Conservation (phyloP, 2,113 vertebrate species). For the Pterocles orientalis region DNA sequence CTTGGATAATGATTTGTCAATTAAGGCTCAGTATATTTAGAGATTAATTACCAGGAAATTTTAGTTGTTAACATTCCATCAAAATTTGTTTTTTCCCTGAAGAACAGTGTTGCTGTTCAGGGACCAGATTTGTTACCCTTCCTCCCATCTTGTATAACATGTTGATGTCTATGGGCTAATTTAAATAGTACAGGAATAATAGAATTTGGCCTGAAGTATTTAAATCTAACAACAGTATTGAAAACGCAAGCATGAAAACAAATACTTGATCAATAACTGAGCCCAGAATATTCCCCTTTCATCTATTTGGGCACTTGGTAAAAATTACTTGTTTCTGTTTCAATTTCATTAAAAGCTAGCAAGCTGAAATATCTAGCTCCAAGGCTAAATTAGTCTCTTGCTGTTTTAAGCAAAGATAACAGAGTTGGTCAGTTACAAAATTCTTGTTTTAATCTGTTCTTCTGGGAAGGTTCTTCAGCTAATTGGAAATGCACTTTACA, state of each 20-base stretch:
- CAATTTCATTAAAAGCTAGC: conserved; percentile 21
- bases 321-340: conserved; percentile 48
- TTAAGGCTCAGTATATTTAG: background rate
- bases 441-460: conserved; percentile 22
- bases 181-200: background rate
- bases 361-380: conserved; percentile 19
- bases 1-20: background rate
- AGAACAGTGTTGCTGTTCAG: background rate
- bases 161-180: background rate
- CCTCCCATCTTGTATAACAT: background rate
- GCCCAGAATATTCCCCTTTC: background rate
- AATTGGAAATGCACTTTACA: conserved; percentile 29
- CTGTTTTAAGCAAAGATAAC: conserved; percentile 39
- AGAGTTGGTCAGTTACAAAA: conserved; percentile 36
- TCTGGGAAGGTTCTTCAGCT: conserved; percentile 32
- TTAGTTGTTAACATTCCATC: background rate
- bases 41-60: conserved; percentile 33
- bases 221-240: background rate
- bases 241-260: background rate
- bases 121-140: background rate
- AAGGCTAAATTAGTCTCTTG: conserved; percentile 49
- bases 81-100: background rate
- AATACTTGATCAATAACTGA: conserved; percentile 15
- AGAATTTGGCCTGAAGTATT: background rate
- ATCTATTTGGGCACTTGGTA: background rate